phyloP scores from a whole-genome alignment of 2,113 vertebrate genomes.

The Phalacrocorax carbo region DNA sequence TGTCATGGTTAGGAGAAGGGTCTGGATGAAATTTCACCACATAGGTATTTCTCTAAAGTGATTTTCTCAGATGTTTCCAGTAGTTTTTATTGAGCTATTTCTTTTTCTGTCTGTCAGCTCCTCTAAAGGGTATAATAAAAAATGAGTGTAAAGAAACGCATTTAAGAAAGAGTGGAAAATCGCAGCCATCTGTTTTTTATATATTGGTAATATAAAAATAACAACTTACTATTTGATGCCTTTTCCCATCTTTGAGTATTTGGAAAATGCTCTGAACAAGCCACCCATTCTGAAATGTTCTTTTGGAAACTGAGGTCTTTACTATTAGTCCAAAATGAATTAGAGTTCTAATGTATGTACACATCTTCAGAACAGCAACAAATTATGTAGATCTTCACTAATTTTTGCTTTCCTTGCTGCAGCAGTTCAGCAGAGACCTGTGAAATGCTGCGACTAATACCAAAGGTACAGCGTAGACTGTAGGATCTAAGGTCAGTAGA shows the following conservation, averaged over 20 bases:
- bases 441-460: not conserved
- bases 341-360: not conserved
- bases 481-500: not conserved
- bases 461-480: not conserved
- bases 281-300: not conserved
- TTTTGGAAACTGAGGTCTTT: not conserved
- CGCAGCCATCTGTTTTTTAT: not conserved
- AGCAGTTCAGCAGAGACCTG: not conserved
- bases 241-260: not conserved
- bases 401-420: not conserved
- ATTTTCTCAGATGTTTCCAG: not conserved
- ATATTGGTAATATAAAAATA: not conserved
- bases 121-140: conserved; percentile 4
- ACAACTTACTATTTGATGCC: not conserved
- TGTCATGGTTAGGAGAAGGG: not conserved
- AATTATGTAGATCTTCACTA: not conserved
- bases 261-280: not conserved
- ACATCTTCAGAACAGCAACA: not conserved
- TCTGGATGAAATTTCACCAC: not conserved
- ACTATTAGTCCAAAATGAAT: not conserved
- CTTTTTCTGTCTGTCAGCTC: not conserved
- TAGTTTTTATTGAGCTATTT: not conserved
- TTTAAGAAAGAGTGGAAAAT: not conserved
- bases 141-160: not conserved
- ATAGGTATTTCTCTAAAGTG: not conserved